These are phyloP conservation scores for Aleiodes testaceus DNA, from an alignment of 2,888 invertebrate genomes.

Conservation along the genomic window DNA sequence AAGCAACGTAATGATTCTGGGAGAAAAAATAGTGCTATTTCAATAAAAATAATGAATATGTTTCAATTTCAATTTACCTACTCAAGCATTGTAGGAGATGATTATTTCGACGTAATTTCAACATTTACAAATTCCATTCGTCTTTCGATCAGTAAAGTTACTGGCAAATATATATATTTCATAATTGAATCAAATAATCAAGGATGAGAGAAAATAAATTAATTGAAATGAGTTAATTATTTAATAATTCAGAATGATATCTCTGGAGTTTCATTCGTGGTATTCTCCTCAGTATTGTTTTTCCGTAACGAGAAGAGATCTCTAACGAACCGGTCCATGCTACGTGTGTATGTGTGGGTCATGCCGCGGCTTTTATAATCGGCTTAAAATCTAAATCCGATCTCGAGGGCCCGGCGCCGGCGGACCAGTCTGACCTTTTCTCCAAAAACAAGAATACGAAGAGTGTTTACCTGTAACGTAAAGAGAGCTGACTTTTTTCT, in stretches of 20 bases:
- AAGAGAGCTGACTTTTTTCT: not conserved
- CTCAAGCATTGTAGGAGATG: too few species aligned
- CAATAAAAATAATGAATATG: too few species aligned
- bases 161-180: too few species aligned
- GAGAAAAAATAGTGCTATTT: too few species aligned
- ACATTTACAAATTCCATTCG: not conserved
- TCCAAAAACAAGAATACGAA: constrained; percentile 49
- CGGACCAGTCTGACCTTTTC: constrained; percentile 60
- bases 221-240: not conserved
- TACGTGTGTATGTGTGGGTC: constrained; percentile 51
- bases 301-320: constrained; percentile 49
- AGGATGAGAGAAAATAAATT: not conserved
- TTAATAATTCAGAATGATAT: not conserved
- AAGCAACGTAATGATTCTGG: not conserved
- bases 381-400: constrained; percentile 61
- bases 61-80: too few species aligned
- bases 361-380: constrained; percentile 57
- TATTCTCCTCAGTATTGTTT: constrained; percentile 35
- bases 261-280: not conserved
- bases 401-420: constrained; percentile 49
- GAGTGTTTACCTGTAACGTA: not conserved
- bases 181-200: constrained; percentile 11
- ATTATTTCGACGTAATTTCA: too few species aligned
- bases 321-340: constrained; percentile 62
- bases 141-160: too few species aligned